Conservation (phyloP, 2,888 invertebrate genomes). For the Drosophila mimica region DNA sequence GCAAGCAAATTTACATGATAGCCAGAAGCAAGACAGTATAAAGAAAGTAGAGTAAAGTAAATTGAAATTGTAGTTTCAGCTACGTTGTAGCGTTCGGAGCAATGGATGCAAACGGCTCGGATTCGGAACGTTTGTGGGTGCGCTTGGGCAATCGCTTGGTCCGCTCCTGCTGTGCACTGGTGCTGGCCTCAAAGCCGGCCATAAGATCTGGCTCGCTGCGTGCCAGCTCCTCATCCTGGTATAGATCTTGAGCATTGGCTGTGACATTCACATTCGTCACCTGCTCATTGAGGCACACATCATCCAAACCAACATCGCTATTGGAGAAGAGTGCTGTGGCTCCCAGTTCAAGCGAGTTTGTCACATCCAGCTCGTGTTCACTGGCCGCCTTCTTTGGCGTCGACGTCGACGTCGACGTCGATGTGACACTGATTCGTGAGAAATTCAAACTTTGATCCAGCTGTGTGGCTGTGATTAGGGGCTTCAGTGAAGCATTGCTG, state of each 20-base stretch:
- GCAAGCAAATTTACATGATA: slow-evolving; percentile 33
- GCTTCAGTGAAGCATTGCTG: slow-evolving; percentile 55
- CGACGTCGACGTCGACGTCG: slow-evolving; percentile 71
- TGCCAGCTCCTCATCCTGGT: slow-evolving; percentile 83
- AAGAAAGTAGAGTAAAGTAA: background rate
- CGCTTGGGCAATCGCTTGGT: slow-evolving; percentile 69
- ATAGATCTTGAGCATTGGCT: slow-evolving; percentile 50
- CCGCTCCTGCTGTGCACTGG: slow-evolving; percentile 54
- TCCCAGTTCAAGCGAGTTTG: slow-evolving; percentile 86
- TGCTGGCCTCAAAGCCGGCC: slow-evolving; percentile 39
- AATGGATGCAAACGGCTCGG: slow-evolving; percentile 75
- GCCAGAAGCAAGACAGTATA: slow-evolving; percentile 27
- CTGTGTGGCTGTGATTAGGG: slow-evolving; percentile 32
- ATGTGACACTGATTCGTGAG: slow-evolving; percentile 41
- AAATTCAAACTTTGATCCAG: slow-evolving; percentile 68
- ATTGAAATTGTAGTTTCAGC: slow-evolving; percentile 9
- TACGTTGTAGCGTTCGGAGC: slow-evolving; percentile 47
- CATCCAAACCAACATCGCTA: slow-evolving; percentile 93
- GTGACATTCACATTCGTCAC: slow-evolving; percentile 83
- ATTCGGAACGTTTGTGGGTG: slow-evolving; percentile 85
- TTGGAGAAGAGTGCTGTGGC: slow-evolving; percentile 93
- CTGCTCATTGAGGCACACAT: slow-evolving; percentile 92
- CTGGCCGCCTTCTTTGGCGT: slow-evolving; percentile 70
- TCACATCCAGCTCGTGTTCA: slow-evolving; percentile 80
- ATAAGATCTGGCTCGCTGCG: slow-evolving; percentile 84